Percentiles rank a stretch among this genome's conserved stretches.
phyloP scores from a whole-genome alignment of 1,140 invertebrate genomes.

The Manduca sexta region DNA sequence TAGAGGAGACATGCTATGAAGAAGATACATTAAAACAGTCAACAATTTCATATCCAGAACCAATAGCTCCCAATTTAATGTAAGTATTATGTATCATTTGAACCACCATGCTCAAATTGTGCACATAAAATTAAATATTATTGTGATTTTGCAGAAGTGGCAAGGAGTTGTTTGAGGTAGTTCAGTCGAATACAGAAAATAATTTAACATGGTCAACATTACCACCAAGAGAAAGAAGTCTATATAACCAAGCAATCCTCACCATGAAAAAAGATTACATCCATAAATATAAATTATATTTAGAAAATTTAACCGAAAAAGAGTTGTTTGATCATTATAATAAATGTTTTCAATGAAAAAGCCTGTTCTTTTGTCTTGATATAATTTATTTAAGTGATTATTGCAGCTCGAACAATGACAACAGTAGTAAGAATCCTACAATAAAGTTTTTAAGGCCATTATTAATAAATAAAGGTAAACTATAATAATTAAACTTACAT shows the following conservation, averaged over 20 bases:
- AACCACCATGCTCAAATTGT: too few relatives aligned
- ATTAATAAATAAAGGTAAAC: too few relatives aligned
- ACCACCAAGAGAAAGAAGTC: background rate
- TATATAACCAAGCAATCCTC: background rate
- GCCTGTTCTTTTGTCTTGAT: too few relatives aligned
- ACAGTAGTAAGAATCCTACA: too few relatives aligned
- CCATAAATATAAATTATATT: constrained; percentile 2
- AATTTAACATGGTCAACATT: background rate
- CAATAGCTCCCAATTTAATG: constrained; percentile 1
- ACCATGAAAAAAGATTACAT: constrained; percentile 5
- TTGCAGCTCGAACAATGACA: too few relatives aligned
- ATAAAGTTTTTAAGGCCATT: too few relatives aligned
- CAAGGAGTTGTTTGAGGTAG: constrained; percentile 1
- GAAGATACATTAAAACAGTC: background rate
- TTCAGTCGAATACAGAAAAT: background rate
- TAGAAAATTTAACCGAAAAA: constrained; percentile 1
- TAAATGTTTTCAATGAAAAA: background rate
- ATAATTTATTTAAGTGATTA: too few relatives aligned
- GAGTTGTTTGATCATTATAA: constrained; percentile 4
- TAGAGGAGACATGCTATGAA: too few relatives aligned
- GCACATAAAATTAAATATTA: too few relatives aligned
- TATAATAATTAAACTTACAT: too few relatives aligned
- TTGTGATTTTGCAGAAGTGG: constrained; percentile 2
- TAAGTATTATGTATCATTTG: background rate
- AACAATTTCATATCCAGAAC: constrained; percentile 1